Evolutionary conservation across 2,888 invertebrate genomes (phyloP).

Genomic region (Hoplodrina blanda): DNA sequence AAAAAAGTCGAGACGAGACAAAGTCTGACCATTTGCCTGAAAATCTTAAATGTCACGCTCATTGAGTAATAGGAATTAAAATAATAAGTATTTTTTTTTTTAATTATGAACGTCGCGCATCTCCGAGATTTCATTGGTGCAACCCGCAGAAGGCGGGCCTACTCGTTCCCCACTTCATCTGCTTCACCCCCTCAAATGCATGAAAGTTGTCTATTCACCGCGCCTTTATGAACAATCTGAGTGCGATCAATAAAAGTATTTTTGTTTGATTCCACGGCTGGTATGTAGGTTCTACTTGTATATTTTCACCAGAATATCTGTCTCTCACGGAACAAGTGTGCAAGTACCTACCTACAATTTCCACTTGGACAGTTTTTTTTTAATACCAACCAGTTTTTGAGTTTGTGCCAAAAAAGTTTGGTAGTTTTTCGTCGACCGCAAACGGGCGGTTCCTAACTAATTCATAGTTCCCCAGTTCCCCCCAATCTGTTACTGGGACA

Average conservation of each 20-base stretch:
- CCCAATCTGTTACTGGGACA: constrained; percentile 56
- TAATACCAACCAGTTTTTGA: constrained; percentile 59
- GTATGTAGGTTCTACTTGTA: background rate
- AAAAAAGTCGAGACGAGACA: background rate
- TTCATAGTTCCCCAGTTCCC: constrained; percentile 59
- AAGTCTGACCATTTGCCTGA: background rate
- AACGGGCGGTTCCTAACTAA: constrained; percentile 55
- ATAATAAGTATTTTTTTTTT: too few relatives aligned
- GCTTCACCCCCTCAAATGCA: too few relatives aligned
- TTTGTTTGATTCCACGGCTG: background rate
- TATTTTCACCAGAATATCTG: background rate
- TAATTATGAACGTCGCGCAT: too few relatives aligned
- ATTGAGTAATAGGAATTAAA: too few relatives aligned
- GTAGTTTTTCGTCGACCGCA: constrained; percentile 67
- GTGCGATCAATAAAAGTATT: too few relatives aligned
- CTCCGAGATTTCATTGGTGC: too few relatives aligned
- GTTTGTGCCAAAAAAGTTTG: constrained; percentile 73
- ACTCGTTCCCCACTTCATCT: too few relatives aligned
- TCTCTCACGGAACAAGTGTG: background rate
- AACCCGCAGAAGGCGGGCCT: too few relatives aligned
- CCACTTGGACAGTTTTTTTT: constrained; percentile 24
- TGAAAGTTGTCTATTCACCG: too few relatives aligned
- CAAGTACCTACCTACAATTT: background rate
- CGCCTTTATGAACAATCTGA: too few relatives aligned
- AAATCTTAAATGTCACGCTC: background rate